Base-by-base conservation (phyloP, 2,113 vertebrate species). In the Caloenas nicobarica region DNA sequence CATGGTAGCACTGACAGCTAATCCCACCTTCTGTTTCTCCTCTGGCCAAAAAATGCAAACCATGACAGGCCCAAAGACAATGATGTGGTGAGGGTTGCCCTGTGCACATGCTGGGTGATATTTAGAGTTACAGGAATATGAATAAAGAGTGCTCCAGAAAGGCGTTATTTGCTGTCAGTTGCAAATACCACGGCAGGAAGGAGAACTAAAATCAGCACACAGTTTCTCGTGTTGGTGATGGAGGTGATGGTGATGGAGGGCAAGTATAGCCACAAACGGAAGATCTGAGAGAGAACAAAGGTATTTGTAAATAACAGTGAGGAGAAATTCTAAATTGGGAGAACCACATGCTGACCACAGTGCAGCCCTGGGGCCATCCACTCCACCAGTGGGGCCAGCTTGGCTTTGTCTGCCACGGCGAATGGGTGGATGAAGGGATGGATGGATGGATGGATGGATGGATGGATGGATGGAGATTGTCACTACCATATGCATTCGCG, bases 361-460 rank as follows among this genome's bases (percentile, higher is more conserved):
- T 3, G 2, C 5, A 21, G 16, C 25, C 33, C 19, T 1, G 1
- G 18, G 25, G 28, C 36, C 16, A 26, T 48, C 53, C 2, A 0
- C 0, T 0, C 16, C 11, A 8, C 16, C 5, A 4, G 8, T 0
- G 0, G 25, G 44, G n/a, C 36, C 0, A 71, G n/a, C 21, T 54
- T 74, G 54, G 21, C 36, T 62, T 56, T 51, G 7, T 70, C 80
- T 69, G 65, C 60, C n/a, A n/a, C n/a, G n/a, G n/a, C n/a, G 44
- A 9, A 46, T 46, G 44, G 18, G 19, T 18, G 31, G 38, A 11
- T 36, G 18, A 64, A n/a, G 4, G 58, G 28, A 71, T 19, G 29
- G n/a, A 31, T n/a, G 40, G 36, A 10, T 44, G 28, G 40, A 13
- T n/a, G 18, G 68, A 31, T 4, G 58, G 28, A 71, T 46, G 44